Conservation (phyloP, 1,140 invertebrate genomes). For the Ceratosolen fusciceps region DNA sequence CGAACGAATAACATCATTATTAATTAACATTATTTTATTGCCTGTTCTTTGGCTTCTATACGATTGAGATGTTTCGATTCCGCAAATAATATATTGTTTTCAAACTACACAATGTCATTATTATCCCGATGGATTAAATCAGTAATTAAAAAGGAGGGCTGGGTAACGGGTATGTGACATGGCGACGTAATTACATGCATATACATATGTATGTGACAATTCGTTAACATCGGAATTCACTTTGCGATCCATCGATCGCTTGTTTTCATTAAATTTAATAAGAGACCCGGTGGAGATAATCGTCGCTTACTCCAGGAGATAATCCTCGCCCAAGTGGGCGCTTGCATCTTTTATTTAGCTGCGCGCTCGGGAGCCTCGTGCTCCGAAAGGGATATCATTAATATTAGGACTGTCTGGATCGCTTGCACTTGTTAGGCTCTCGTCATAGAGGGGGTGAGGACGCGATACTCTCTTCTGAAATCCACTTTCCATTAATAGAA, state of each 20-base stretch:
- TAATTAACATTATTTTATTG: too few relatives aligned
- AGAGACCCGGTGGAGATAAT: not conserved
- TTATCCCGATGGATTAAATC: too few relatives aligned
- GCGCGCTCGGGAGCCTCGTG: not conserved
- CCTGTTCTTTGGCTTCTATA: too few relatives aligned
- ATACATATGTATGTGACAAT: not conserved
- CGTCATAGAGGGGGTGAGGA: not conserved
- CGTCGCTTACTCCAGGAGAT: not conserved
- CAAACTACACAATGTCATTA: too few relatives aligned
- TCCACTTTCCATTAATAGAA: conserved; percentile 40
- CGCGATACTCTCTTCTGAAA: too few relatives aligned
- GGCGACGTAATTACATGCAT: too few relatives aligned
- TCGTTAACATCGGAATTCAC: not conserved
- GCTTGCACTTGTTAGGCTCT: not conserved
- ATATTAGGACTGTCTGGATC: not conserved
- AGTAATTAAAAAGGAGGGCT: too few relatives aligned
- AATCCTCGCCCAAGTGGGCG: not conserved
- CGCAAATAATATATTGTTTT: too few relatives aligned
- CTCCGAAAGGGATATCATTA: not conserved
- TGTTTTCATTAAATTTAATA: not conserved
- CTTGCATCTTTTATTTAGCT: not conserved
- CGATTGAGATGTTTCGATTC: too few relatives aligned
- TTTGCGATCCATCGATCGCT: not conserved
- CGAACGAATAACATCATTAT: too few relatives aligned
- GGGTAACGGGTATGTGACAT: too few relatives aligned